Evolutionary conservation across 2,888 invertebrate species (phyloP), one percentile per base, ranked within the genome.

Genomic region (Stenodema calcarata): DNA sequence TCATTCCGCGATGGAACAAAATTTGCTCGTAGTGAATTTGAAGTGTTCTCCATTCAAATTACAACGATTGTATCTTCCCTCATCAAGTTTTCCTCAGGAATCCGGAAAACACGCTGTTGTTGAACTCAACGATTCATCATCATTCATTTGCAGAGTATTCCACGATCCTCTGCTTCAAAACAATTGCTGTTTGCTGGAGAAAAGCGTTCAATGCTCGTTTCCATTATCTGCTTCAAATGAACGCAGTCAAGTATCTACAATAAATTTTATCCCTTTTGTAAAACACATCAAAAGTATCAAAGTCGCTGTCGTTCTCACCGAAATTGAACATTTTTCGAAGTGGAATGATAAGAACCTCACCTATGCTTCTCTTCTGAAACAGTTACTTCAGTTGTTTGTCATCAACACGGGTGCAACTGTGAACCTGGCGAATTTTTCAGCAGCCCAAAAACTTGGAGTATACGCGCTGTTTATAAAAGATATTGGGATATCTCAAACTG

Each of bases 321-420:
- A 86, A 86, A 73, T 89, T 18, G 47, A 83, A 16, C 84, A 89
- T 27, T 76, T 86, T 4, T 76, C 83, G 4, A 87, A 79, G 11
- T 89, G 89, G 89, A 88, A 87, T 69, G 78, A 87, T 12, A 86
- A 89, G 81, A 42, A 18, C 14, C 41, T 35, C 35, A 54, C 62
- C 4, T 73, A 89, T 28, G 27, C 54, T 14, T 80, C 88, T 41
- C 70, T 90, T 23, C 87, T 90, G 30, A 88, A 88, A 75, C 89
- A 90, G 78, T 87, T 90, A 75, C 88, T 90, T 35, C 89, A 89
- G 83, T 42, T 90, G 27, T 90, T 89, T 88, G 87, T 89, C n/a
- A 75, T 90, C 14, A 76, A 88, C 7, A 83, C 88, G 23, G 87
- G 89, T 27, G 89, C 88, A 70, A 44, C 88, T 16, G 88, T 91